These are phyloP conservation scores for Hystrix cristata DNA, from an alignment of 2,113 vertebrate species.

Conservation along the genomic window DNA sequence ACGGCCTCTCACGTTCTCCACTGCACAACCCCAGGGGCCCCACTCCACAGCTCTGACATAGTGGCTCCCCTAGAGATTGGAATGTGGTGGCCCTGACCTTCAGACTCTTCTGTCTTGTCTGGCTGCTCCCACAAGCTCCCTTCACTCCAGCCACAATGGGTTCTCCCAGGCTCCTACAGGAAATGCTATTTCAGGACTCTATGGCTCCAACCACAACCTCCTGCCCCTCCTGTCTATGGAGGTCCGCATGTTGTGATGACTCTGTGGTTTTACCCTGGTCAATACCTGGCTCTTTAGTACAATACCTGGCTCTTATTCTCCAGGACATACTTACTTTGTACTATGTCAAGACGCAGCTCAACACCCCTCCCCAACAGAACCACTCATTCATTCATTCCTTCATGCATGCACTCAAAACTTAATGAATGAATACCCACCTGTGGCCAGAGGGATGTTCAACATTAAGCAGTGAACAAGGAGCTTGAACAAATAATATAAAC, in stretches of 20 bases:
- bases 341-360: neutral
- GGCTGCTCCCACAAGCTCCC: neutral
- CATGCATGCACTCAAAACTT: neutral
- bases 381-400: neutral
- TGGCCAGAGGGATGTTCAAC: neutral
- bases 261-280: neutral
- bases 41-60: neutral
- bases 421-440: neutral
- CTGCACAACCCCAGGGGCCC: neutral
- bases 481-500: neutral
- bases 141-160: neutral
- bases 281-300: too few relatives aligned
- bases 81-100: neutral
- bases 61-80: neutral
- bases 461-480: neutral
- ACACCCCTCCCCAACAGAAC: neutral
- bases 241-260: neutral
- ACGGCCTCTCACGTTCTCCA: neutral
- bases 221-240: neutral
- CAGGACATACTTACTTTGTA: neutral
- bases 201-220: neutral
- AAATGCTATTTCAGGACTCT: neutral
- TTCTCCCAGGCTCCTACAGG: neutral
- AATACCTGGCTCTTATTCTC: neutral
- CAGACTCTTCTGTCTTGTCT: neutral